Evolutionary conservation across 2,888 invertebrate genomes (phyloP), one percentile per base, ranked within the genome.

Genomic region (Syrista parreyssii): DNA sequence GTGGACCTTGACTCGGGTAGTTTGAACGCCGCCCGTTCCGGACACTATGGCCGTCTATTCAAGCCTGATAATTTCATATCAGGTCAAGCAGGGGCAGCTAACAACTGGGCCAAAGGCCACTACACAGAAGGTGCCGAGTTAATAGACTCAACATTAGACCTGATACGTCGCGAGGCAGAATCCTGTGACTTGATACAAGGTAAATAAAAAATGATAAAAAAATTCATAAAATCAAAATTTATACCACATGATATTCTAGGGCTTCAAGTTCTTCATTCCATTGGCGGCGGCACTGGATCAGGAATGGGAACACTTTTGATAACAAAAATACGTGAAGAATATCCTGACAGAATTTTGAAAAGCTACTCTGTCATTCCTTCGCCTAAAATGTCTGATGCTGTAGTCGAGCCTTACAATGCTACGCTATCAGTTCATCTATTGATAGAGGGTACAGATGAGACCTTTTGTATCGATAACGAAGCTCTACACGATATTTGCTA

Each of bases 401-500:
- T 97, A 86, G 97, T 98, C 78, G 97, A 98, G 92, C 97, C 97
- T 73, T 97, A 97, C 94, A 97, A 98, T 89, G 97, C 97, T 82
- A 97, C 97, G 33, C 93, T 97, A 75, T 97, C 97, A 82, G 96
- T 97, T 75, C 97, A 97, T 92, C 97, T 97, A 91, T 92, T 98
- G 84, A 97, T 97, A 82, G 97, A 97, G 92, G 97, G 97, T 92
- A 97, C 97, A 72, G 97, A 97, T 89, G 97, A 97, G 92, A 97
- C 97, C 68, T 97, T 95, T 93, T 97, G 97, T 92, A 97, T 97
- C 87, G 97, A 97, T 92, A 98, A 98, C 91, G 97, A 98, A 92
- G 97, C 97, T 83, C 94, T 98, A 84, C 97, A 97, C 90, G 97
- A 97, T 92, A 98, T 98, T 91, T 97, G 98, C 93, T 97, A 97